Evolutionary conservation across 2,797 vertebrate species (phyloP).

Genomic region (Sebastes minor): DNA sequence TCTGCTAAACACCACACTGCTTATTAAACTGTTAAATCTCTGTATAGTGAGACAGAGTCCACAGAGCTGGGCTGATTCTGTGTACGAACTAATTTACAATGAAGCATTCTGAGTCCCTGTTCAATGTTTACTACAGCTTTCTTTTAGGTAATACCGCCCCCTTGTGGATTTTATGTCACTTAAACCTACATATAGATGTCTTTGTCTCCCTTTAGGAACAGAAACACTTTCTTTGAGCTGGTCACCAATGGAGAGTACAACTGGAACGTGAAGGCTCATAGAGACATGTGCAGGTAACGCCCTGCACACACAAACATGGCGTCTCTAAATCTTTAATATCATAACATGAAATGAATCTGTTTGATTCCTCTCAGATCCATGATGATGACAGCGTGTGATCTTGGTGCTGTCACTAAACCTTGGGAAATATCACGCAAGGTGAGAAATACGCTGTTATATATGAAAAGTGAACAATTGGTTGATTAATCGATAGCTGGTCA

Average conservation of each 20-base stretch:
- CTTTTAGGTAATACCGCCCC: slow-evolving; percentile 65
- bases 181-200: slow-evolving; percentile 26
- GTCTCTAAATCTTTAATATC: neutral
- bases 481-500: too few relatives aligned
- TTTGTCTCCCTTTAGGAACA: slow-evolving; percentile 84
- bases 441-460: slow-evolving; percentile 58
- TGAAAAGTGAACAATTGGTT: accelerated
- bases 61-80: neutral
- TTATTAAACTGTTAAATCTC: slow-evolving; percentile 28
- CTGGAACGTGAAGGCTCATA: slow-evolving; percentile 93
- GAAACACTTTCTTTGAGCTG: slow-evolving; percentile 95
- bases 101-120: neutral
- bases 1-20: neutral
- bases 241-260: slow-evolving; percentile 94
- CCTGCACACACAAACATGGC: neutral
- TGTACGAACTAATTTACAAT: slow-evolving; percentile 7
- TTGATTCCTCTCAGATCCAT: slow-evolving; percentile 88
- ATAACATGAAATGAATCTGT: neutral
- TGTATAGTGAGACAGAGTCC: neutral
- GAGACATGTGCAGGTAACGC: slow-evolving; percentile 95
- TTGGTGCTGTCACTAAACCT: slow-evolving; percentile 98
- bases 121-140: slow-evolving; percentile 5
- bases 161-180: slow-evolving; percentile 66
- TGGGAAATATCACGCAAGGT: slow-evolving; percentile 99
- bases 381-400: slow-evolving; percentile 99